Base-by-base conservation (phyloP, 2,113 vertebrate species). In the Argyrosomus japonicus region DNA sequence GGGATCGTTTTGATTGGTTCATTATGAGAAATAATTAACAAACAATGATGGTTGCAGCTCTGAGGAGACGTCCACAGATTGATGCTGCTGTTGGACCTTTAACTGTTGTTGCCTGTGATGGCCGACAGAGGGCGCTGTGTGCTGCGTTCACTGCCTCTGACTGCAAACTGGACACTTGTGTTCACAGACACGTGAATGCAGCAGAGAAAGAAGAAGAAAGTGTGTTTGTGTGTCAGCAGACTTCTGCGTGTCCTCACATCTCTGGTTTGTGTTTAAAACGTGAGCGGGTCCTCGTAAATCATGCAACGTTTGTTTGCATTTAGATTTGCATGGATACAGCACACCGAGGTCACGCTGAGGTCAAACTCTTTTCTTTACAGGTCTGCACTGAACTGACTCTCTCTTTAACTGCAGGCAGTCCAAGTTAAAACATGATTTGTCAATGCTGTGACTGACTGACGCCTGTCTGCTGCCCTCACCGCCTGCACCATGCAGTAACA, bases 61-160 rank as follows among this genome's bases (percentile, higher is more conserved):
- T 50, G 57, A 32, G 17, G 45, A 53, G 29, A 12, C 19, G 27
- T 25, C 43, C 43, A 74, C 56, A 27, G 36, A 36, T 36, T 5
- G 4, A 56, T 15, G 32, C 6, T 43, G 32, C 3, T 2, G 32
- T 19, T 54, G 50, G 61, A 48, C 40, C 1, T 18, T 0, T 6
- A 19, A 7, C 57, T 74, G 70, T 23, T 21, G 58, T 43, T 50
- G 10, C 27, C 9, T 19, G 29, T 25, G 25, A 5, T 25, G 51
- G 3, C 79, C 92, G 48, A 53, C 43, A 91, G 92, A 82, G 84
- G 90, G 75, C 79, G 72, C 81, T 84, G 53, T 18, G 56, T 21
- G 72, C 84, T 43, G 87, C 76, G 10, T 23, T 32, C 60, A 21
- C 70, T 63, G 10, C 48, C 29, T 3, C 11, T 77, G 67, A 29